A percentile compares a stretch with the other conserved stretches of the same genome.
Conservation (phyloP, 2,113 vertebrate genomes). For the Dromas ardeola region DNA sequence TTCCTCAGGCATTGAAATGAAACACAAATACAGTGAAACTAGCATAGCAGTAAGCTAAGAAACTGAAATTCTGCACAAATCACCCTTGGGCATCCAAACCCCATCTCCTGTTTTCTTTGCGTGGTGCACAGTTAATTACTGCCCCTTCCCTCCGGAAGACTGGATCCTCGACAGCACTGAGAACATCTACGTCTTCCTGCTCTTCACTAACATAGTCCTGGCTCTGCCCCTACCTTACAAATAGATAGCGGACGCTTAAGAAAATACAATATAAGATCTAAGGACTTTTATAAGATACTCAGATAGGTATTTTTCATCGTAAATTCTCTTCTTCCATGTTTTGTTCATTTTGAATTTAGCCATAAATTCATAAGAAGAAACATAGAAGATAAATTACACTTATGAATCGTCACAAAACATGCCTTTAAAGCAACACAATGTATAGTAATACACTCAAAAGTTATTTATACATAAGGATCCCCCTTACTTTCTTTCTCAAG, state of each 20-base stretch:
- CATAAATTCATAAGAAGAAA: not conserved
- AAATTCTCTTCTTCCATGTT: not conserved
- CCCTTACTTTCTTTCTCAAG: not conserved
- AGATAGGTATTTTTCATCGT: not conserved
- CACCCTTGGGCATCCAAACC: not conserved
- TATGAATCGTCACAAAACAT: not conserved
- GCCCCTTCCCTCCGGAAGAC: not conserved
- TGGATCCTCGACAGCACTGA: not conserved
- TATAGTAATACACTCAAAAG: not conserved
- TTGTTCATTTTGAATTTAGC: not conserved
- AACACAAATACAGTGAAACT: not conserved
- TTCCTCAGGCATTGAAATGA: not conserved
- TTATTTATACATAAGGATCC: not conserved
- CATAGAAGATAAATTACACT: not conserved
- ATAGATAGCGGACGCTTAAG: not conserved
- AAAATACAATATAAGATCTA: not conserved
- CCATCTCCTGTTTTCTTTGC: not conserved
- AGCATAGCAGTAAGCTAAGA: not conserved
- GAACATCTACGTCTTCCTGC: not conserved
- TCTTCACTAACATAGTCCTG: not conserved
- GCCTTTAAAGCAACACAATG: not conserved
- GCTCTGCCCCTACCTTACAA: not conserved
- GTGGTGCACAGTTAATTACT: not conserved
- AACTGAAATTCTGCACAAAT: not conserved
- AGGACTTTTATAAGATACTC: not conserved